These are phyloP conservation scores for Sebastes minor DNA, from an alignment of 2,797 vertebrate species.

Conservation along the genomic window DNA sequence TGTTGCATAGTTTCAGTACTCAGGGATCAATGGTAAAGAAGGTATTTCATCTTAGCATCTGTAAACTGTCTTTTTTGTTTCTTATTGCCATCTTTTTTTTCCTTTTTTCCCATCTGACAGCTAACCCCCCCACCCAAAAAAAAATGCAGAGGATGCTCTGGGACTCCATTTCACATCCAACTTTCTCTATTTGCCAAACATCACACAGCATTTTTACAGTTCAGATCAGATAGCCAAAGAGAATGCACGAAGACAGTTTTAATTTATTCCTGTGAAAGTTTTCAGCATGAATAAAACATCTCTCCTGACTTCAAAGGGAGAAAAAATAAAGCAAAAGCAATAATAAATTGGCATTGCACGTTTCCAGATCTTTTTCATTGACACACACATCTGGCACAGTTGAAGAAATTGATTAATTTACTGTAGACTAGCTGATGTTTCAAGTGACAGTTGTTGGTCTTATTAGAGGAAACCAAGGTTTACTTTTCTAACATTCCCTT, in stretches of 20 bases:
- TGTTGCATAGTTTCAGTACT: background rate
- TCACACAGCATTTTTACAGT: constrained; percentile 64
- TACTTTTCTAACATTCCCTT: background rate
- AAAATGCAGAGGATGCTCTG: constrained; percentile 16
- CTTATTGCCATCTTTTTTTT: background rate
- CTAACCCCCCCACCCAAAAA: background rate
- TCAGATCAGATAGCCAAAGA: constrained; percentile 52
- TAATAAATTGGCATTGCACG: constrained; percentile 53
- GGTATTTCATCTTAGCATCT: background rate
- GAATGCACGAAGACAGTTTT: constrained; percentile 59
- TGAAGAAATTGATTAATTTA: constrained; percentile 43
- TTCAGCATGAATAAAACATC: constrained; percentile 77
- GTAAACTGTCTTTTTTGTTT: background rate
- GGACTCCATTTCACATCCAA: constrained; percentile 25
- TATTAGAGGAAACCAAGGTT: constrained; percentile 48
- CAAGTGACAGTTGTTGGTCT: constrained; percentile 33
- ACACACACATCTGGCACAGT: constrained; percentile 42
- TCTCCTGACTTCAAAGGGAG: constrained; percentile 71
- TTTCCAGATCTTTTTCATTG: constrained; percentile 59
- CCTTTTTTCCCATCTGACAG: background rate
- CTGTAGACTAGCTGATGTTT: constrained; percentile 23
- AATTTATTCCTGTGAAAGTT: constrained; percentile 75
- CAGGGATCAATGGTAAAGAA: background rate
- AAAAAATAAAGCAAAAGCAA: constrained; percentile 55
- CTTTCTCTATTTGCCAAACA: constrained; percentile 55